Evolutionary conservation across 2,888 invertebrate genomes (phyloP), one percentile per base, ranked within the genome.

Genomic region (Andrena bucephala): DNA sequence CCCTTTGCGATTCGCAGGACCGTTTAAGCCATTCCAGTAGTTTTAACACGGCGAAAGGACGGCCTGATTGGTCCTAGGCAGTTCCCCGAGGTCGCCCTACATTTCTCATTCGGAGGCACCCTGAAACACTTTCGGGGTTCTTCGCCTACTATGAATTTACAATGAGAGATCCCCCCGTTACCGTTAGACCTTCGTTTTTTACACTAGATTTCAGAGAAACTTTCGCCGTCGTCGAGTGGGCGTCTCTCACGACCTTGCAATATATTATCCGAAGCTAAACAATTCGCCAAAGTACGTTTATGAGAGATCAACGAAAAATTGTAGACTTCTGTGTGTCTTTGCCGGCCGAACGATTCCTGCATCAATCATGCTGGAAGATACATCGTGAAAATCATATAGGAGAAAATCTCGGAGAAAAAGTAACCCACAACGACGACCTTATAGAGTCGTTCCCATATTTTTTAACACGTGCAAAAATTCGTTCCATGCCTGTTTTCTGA

Each of bases 1-100:
- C 83, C 86, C 86, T 77, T 59, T 68, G 70, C 74, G 80, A 77
- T 81, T 86, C 77, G 77, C 50, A 85, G 83, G 24, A 82, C 69
- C 85, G 85, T 85, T 88, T 83, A 87, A 83, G 81, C 89, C 87
- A 87, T 88, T 88, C 86, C 87, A 77, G 63, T 81, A 87, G 88
- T 89, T 88, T 88, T 87, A 89, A 89, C 88, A 86, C 75, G 77
- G 52, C 81, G 84, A 84, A 79, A 80, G 75, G 83, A 72, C 85
- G 68, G 50, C 77, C 80, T 73, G 88, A 85, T 87, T 89, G 84
- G 81, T 85, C 69, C 69, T 65, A 69, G 73, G 79, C 67, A 52
- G 74, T 79, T 60, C 84, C 67, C 88, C 36, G 60, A 77, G 84
- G 76, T 74, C 73, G 77, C 73, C 71, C 67, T 71, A 24, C 71